These are phyloP conservation scores for Marronus borbonicus DNA, from an alignment of 2,888 invertebrate genomes.

Conservation along the genomic window DNA sequence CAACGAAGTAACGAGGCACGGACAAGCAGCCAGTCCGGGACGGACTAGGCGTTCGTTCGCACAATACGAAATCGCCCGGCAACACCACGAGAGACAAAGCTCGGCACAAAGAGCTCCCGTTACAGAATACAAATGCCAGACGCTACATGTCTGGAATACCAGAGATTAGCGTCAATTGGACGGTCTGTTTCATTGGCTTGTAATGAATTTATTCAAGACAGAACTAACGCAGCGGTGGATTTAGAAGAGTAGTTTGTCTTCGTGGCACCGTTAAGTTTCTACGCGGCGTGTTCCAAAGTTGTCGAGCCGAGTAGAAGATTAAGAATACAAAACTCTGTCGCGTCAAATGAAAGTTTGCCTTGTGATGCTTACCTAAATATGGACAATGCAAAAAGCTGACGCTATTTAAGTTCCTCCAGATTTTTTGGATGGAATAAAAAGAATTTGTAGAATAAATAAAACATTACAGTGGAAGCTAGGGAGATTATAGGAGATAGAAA, in stretches of 20 bases:
- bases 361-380: too few species aligned
- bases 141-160: constrained; percentile 43
- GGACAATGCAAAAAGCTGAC: too few species aligned
- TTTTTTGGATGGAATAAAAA: too few species aligned
- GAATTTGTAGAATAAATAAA: too few species aligned
- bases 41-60: neutral
- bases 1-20: neutral
- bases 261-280: too few species aligned
- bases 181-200: constrained; percentile 17
- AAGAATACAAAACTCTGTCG: neutral
- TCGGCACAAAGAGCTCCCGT: constrained; percentile 29
- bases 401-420: too few species aligned
- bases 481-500: too few species aligned
- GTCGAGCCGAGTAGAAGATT: too few species aligned
- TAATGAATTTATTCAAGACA: constrained; percentile 32
- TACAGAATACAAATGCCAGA: constrained; percentile 35
- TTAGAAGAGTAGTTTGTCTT: constrained; percentile 1
- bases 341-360: too few species aligned
- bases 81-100: constrained; percentile 15
- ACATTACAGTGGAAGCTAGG: too few species aligned
- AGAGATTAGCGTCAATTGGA: constrained; percentile 40
- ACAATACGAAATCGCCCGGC: constrained; percentile 24
- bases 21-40: neutral
- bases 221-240: constrained; percentile 3
- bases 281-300: too few species aligned